These are phyloP conservation scores for Anisognathus igniventris DNA, from an alignment of 2,797 vertebrate genomes.

Conservation along the genomic window DNA sequence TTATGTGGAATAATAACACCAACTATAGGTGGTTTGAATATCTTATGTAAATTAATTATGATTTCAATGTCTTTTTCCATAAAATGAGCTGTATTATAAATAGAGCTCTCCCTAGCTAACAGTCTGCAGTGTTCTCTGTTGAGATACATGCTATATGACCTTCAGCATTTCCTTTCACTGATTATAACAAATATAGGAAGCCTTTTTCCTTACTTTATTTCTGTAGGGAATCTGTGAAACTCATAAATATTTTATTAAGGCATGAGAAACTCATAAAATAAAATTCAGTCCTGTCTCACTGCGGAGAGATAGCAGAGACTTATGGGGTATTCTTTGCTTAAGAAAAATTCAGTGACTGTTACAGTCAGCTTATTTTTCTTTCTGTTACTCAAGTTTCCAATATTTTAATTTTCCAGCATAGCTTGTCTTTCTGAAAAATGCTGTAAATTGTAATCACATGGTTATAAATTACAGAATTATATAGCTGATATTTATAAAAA, in stretches of 20 bases:
- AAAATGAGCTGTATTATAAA: not conserved
- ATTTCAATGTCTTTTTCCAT: not conserved
- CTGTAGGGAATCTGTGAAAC: not conserved
- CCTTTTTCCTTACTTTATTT: not conserved
- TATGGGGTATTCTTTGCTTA: conserved; percentile 9
- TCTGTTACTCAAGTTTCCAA: conserved; percentile 18
- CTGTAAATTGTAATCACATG: conserved; percentile 25
- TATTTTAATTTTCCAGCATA: conserved; percentile 31
- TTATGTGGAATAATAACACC: not conserved
- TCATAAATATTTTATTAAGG: not conserved
- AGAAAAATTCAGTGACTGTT: not conserved
- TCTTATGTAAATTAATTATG: not conserved
- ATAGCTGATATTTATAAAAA: conserved; percentile 4
- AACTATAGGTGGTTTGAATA: not conserved
- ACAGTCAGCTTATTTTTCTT: conserved; percentile 29
- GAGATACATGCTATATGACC: not conserved
- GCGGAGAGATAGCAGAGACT: not conserved
- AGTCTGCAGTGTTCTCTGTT: not conserved
- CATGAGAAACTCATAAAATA: not conserved
- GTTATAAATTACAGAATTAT: conserved; percentile 22
- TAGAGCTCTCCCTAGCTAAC: not conserved
- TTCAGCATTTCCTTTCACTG: conserved; percentile 13
- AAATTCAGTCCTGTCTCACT: not conserved
- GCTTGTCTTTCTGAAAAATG: conserved; percentile 44
- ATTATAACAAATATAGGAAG: not conserved